Percentiles rank a stretch among this genome's conserved stretches.
Evolutionary conservation across 2,888 invertebrate species (phyloP).

Genomic region (Euzophera pinguis): DNA sequence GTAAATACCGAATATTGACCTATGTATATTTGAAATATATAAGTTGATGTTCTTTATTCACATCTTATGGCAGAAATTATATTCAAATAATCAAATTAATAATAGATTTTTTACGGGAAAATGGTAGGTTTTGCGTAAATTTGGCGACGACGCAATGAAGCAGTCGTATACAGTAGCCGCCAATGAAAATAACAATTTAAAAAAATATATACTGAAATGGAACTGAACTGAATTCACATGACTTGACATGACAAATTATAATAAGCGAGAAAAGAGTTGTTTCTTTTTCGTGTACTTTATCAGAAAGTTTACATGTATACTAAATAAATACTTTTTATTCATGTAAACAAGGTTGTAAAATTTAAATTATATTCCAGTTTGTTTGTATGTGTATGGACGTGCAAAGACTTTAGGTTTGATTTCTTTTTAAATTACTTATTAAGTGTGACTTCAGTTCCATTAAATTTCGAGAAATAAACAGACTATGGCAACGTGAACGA

Average conservation of each 20-base stretch:
- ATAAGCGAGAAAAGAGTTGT: neutral
- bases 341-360: no score
- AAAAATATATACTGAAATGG: slow-evolving; percentile 20
- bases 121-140: slow-evolving; percentile 6
- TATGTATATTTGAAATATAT: no score
- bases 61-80: neutral
- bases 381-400: no score
- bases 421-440: neutral
- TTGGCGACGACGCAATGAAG: slow-evolving; percentile 27
- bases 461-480: slow-evolving; percentile 1
- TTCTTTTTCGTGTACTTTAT: neutral
- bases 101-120: neutral
- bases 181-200: slow-evolving; percentile 23
- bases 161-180: slow-evolving; percentile 34
- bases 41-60: neutral
- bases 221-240: no score
- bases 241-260: neutral
- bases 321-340: no score
- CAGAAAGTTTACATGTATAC: no score
- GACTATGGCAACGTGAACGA: slow-evolving; percentile 12
- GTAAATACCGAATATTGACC: no score
- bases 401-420: neutral
- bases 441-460: slow-evolving; percentile 15
- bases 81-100: neutral
- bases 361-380: no score